Evolutionary conservation across 2,888 invertebrate genomes (phyloP).

Genomic region (Cerceris rybyensis): DNA sequence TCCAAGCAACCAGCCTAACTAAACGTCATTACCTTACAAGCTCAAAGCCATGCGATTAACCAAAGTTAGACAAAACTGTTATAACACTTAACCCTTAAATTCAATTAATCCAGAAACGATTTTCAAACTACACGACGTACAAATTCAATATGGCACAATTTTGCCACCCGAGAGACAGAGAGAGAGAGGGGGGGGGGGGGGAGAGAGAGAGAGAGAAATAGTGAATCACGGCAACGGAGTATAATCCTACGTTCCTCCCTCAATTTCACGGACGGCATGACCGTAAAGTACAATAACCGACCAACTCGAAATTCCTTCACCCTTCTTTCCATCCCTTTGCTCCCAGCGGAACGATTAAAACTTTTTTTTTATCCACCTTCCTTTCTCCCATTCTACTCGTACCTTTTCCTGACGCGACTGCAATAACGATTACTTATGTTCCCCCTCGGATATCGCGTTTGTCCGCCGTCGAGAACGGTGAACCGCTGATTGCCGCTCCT

Average conservation of each 20-base stretch:
- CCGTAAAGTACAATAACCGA: conserved; percentile 38
- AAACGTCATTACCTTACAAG: no score
- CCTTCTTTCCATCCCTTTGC: neutral
- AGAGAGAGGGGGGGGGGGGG: no score
- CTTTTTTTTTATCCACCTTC: neutral
- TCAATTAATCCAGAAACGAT: no score
- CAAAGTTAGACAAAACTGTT: no score
- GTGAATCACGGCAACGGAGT: no score
- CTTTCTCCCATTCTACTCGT: neutral
- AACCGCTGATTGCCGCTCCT: neutral
- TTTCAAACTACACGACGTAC: no score
- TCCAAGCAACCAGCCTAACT: no score
- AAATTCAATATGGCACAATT: no score
- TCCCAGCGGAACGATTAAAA: conserved; percentile 24
- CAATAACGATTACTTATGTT: conserved; percentile 57
- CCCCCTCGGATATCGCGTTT: conserved; percentile 49
- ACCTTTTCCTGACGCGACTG: neutral
- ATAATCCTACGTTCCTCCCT: conserved; percentile 20
- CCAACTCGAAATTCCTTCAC: conserved; percentile 27
- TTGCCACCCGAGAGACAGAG: no score
- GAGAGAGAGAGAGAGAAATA: no score
- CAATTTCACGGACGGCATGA: conserved; percentile 32
- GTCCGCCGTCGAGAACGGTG: conserved; percentile 10
- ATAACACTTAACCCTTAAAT: no score
- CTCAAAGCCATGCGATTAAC: no score